A percentile compares a stretch with the other conserved stretches of the same genome.
Evolutionary conservation across 2,888 invertebrate genomes (phyloP).

Genomic region (Itoplectis maculator): DNA sequence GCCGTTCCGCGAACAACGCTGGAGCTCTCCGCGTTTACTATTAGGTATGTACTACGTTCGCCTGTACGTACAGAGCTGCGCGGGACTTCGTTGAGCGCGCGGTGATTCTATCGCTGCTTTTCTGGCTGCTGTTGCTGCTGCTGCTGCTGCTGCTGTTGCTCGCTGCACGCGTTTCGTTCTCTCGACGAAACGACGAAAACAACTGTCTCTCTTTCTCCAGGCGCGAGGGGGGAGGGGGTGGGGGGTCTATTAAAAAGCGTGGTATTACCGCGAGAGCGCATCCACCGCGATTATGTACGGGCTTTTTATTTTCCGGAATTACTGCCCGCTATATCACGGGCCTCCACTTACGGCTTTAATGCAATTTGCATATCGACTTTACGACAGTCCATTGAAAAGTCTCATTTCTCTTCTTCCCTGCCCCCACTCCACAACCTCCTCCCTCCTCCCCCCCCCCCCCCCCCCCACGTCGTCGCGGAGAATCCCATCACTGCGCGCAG

Average conservation of each 20-base stretch:
- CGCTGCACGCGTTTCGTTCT: constrained; percentile 10
- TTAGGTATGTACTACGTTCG: constrained; percentile 26
- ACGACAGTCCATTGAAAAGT: constrained; percentile 30
- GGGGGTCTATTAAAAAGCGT: constrained; percentile 23
- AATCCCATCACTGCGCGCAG: not conserved
- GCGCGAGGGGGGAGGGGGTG: too few relatives aligned
- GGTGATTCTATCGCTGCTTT: constrained; percentile 41
- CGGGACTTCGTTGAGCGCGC: constrained; percentile 15
- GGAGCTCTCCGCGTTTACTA: constrained; percentile 28
- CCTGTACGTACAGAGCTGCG: not conserved
- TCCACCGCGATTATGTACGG: constrained; percentile 11
- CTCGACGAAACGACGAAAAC: constrained; percentile 51
- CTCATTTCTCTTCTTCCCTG: not conserved
- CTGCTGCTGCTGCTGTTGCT: not conserved
- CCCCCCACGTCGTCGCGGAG: too few relatives aligned
- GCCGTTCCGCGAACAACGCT: constrained; percentile 32
- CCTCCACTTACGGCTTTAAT: constrained; percentile 23
- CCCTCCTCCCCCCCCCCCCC: not conserved
- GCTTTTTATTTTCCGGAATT: constrained; percentile 20
- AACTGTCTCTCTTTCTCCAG: not conserved
- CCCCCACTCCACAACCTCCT: too few relatives aligned
- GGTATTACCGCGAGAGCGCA: constrained; percentile 10
- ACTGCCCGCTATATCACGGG: constrained; percentile 1
- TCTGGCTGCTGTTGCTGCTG: constrained; percentile 2
- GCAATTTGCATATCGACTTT: constrained; percentile 40